Evolutionary conservation across 2,113 vertebrate species (phyloP).

Genomic region (Elanus axillaris): DNA sequence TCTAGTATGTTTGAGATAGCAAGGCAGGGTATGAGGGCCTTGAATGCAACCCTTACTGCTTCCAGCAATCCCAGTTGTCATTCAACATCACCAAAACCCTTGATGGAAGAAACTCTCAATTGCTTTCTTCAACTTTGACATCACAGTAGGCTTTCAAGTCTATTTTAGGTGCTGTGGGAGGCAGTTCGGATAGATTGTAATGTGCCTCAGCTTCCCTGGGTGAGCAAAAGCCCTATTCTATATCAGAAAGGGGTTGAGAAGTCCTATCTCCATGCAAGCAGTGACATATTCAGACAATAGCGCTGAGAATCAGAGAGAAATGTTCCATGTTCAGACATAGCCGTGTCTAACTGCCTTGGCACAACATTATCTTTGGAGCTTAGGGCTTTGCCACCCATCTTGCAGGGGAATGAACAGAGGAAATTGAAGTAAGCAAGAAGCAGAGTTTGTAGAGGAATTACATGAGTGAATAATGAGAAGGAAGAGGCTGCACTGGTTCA

Average conservation of each 20-base stretch:
- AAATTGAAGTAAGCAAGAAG: neutral
- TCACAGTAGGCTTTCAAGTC: neutral
- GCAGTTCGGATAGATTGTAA: neutral
- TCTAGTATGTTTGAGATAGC: neutral
- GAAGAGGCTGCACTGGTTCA: neutral
- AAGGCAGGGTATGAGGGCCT: neutral
- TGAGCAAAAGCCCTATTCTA: neutral
- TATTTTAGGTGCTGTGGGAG: neutral
- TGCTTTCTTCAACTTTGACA: neutral
- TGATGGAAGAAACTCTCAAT: neutral
- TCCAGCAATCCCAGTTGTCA: neutral
- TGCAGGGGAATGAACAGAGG: neutral
- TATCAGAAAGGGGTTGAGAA: neutral
- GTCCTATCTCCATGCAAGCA: neutral
- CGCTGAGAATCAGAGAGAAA: neutral
- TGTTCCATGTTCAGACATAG: neutral
- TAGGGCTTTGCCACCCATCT: constrained; percentile 9
- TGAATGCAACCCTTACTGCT: neutral
- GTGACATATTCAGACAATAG: neutral
- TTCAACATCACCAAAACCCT: neutral
- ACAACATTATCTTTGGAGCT: neutral
- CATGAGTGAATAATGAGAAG: neutral
- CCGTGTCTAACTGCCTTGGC: neutral
- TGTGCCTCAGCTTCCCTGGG: neutral
- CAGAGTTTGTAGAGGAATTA: neutral